These are phyloP conservation scores for Xiphophorus couchianus DNA, from an alignment of 2,113 vertebrate genomes.

Conservation along the genomic window DNA sequence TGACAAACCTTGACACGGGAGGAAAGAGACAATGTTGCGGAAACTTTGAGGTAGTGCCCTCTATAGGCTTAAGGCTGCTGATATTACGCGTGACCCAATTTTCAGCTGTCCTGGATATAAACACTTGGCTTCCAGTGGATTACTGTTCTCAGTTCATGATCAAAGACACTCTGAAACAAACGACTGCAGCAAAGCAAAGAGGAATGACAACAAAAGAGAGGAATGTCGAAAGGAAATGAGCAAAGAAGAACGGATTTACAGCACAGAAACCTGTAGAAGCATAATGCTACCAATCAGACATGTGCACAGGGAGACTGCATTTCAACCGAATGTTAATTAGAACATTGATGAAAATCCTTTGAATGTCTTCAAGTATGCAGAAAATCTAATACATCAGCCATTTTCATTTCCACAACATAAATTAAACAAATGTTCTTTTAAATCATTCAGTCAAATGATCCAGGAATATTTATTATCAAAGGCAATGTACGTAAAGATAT, in stretches of 20 bases:
- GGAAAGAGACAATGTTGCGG: constrained; percentile 13
- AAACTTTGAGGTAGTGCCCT: constrained; percentile 51
- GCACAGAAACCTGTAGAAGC: background rate
- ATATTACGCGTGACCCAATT: constrained; percentile 70
- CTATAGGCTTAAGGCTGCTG: constrained; percentile 45
- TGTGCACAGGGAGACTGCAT: constrained; percentile 14
- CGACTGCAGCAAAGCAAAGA: constrained; percentile 26
- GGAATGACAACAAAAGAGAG: constrained; percentile 37
- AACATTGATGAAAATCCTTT: background rate
- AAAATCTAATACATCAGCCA: background rate
- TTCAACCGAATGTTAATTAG: constrained; percentile 9
- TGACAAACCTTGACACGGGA: constrained; percentile 37
- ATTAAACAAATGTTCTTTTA: background rate
- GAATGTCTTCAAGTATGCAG: background rate
- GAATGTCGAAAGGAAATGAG: constrained; percentile 16
- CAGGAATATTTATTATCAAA: background rate
- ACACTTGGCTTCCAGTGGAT: constrained; percentile 70
- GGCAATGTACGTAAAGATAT: background rate
- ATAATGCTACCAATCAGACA: constrained; percentile 8
- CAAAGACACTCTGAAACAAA: constrained; percentile 65
- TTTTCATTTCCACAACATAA: background rate
- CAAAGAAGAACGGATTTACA: constrained; percentile 15
- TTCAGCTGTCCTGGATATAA: constrained; percentile 69
- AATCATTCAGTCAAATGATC: background rate
- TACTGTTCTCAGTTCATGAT: constrained; percentile 65